Base-by-base conservation (phyloP, 53 echinoderm and acorn worm genomes). In the Astropecten irregularis region DNA sequence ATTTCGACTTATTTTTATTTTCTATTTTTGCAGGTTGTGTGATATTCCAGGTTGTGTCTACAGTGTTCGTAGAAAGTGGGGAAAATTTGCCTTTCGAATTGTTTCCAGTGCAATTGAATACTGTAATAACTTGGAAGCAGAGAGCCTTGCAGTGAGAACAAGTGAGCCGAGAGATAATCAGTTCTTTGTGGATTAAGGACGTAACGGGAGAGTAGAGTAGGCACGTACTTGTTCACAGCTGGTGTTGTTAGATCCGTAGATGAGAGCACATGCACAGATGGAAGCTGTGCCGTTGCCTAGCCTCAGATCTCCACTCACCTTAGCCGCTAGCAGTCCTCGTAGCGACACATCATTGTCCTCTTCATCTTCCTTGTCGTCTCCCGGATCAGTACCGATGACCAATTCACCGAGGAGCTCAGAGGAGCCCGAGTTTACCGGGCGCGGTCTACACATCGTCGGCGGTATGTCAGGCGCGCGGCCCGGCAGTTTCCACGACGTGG, bases 301-400 rank as follows among this genome's bases (percentile, higher is more conserved):
- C 37, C 56, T 56, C 28, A 56, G 76, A 54, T 76, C 76, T 11
- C 76, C 76, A 25, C 76, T 76, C 40, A 76, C 76, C 14, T 26
- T 76, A 40, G 56, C 76, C 36, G 40, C 38, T 57, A 76, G 76
- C 57, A 76, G 76, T 40, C 76, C 76, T 18, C 56, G 76, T 23
- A 76, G 76, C 38, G 76, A 76, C 57, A 76, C 58, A 13, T 73
- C 74, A 25, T 73, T 55, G 18, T 73, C 55, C 14, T 73, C 73
- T 5, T 18, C 36, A 14, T 74, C 57, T 56, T 36, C 36, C 9
- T 49, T 52, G 16, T 71, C 73, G 26, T 54, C 56, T 3, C 34
- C 71, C 13, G 27, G 59, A 11, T 58, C 59, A 25, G 28, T 29
- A 8, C 54, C 20, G 8, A 52, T 32, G 71, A 26, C 32, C 51